These are phyloP conservation scores for Aptenodytes patagonicus DNA, from an alignment of 2,113 vertebrate species.

Conservation along the genomic window DNA sequence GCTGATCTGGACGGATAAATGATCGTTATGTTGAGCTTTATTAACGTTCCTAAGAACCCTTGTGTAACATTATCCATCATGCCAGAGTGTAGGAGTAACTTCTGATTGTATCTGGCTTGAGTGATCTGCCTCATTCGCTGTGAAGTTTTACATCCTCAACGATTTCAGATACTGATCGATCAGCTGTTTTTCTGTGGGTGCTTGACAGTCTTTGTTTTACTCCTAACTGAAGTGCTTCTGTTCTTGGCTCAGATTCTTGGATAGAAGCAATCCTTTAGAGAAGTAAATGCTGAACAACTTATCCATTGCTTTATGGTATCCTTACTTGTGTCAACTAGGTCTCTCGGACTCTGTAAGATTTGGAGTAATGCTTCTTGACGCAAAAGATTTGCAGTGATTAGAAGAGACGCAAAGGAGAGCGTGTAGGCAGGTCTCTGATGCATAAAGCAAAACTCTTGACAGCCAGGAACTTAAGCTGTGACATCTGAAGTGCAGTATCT, in stretches of 20 bases:
- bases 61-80: neutral
- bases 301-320: neutral
- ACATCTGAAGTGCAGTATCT: rapidly evolving
- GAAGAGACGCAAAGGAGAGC: neutral
- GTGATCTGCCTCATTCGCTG: neutral
- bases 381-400: neutral
- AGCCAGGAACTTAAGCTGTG: neutral
- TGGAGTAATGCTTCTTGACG: neutral
- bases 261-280: neutral
- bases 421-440: neutral
- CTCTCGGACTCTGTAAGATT: rapidly evolving
- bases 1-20: neutral
- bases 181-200: neutral
- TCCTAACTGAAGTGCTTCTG: neutral
- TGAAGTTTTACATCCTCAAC: neutral
- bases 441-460: neutral
- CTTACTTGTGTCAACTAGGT: rapidly evolving
- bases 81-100: neutral
- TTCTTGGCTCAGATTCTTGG: neutral
- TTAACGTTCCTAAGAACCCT: neutral
- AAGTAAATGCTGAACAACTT: neutral
- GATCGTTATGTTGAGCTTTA: neutral
- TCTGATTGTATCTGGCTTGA: neutral
- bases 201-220: neutral
- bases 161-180: rapidly evolving